Conservation (phyloP, 2,113 vertebrate genomes). For the Panthera leo region DNA sequence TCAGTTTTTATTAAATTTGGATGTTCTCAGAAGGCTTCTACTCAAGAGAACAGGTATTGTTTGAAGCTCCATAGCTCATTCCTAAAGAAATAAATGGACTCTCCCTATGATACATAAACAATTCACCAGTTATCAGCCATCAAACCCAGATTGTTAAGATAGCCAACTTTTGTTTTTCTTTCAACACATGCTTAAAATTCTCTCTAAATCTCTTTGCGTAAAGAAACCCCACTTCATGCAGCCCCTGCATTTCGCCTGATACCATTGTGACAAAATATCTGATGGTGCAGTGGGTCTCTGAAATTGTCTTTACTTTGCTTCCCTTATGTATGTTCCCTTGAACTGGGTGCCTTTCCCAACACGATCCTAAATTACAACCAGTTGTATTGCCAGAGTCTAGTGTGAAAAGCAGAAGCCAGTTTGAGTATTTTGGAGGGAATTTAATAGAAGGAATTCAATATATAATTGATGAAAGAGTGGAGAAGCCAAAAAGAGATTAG, state of each 20-base stretch:
- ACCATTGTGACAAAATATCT: neutral
- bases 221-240: neutral
- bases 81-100: neutral
- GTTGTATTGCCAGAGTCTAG: neutral
- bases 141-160: neutral
- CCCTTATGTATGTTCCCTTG: neutral
- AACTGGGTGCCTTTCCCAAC: neutral
- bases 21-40: neutral
- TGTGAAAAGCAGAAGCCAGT: neutral
- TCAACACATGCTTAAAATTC: neutral
- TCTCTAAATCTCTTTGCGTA: neutral
- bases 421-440: neutral
- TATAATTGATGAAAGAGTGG: neutral
- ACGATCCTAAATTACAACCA: neutral
- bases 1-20: slow-evolving; percentile 43
- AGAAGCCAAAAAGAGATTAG: neutral
- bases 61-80: neutral
- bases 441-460: neutral
- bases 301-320: neutral
- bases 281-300: neutral
- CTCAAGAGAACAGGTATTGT: neutral
- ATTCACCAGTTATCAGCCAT: neutral
- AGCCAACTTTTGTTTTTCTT: slow-evolving; percentile 32
- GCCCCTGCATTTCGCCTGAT: neutral
- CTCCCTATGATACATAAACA: neutral